A percentile compares a stretch with the other conserved stretches of the same genome.
Conservation (phyloP, 2,113 vertebrate species). For the Ursus arctos region DNA sequence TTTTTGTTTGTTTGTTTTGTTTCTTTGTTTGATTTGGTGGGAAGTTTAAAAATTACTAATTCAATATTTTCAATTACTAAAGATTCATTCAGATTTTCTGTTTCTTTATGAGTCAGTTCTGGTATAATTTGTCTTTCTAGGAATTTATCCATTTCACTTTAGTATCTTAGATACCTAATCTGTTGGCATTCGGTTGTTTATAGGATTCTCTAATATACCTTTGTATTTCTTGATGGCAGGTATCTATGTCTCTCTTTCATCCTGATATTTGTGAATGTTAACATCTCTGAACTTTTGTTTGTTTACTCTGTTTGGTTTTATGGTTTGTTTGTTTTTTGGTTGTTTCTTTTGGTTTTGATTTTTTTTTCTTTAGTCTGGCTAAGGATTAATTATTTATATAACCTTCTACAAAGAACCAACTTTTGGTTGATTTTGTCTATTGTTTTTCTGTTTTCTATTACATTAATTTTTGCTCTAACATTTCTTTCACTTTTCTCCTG, state of each 20-base stretch:
- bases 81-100: background rate
- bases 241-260: background rate
- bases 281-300: background rate
- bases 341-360: background rate
- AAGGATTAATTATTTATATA: background rate
- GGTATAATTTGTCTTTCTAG: background rate
- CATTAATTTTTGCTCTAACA: background rate
- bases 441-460: background rate
- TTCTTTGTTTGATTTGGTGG: background rate
- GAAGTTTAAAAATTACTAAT: background rate
- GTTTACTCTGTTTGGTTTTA: background rate
- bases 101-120: background rate
- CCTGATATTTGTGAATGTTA: background rate
- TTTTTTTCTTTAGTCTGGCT: background rate
- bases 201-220: background rate
- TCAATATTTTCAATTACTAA: background rate
- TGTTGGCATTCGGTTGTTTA: background rate
- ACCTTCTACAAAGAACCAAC: background rate
- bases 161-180: background rate
- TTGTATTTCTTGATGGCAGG: background rate
- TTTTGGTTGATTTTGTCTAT: background rate
- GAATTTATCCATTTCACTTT: background rate
- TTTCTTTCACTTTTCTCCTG: background rate
- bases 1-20: background rate
- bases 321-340: background rate